Percentiles rank a stretch among this genome's conserved stretches.
These are phyloP conservation scores for Drosophila orosa DNA, from an alignment of 1,140 invertebrate species.

Conservation along the genomic window DNA sequence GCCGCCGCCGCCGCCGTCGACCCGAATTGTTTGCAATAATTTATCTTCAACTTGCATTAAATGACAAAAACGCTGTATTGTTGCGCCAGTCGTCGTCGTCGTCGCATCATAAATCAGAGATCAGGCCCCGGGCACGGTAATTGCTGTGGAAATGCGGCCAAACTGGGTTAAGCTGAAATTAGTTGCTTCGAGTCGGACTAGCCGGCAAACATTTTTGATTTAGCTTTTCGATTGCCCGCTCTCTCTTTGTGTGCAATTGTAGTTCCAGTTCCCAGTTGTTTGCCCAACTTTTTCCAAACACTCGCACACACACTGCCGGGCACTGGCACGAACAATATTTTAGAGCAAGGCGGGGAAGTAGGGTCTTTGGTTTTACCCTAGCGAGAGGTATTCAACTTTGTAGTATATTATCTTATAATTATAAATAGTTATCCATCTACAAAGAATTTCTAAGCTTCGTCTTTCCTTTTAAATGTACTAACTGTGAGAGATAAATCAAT, in stretches of 20 bases:
- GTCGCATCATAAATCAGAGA: conserved; percentile 64
- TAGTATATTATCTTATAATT: no score
- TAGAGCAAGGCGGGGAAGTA: conserved; percentile 22
- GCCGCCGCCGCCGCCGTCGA: conserved; percentile 1
- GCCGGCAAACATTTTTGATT: conserved; percentile 66
- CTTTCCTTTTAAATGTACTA: no score
- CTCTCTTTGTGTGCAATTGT: conserved; percentile 12
- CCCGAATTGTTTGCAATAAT: conserved; percentile 63
- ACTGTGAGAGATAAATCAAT: no score
- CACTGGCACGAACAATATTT: conserved; percentile 75
- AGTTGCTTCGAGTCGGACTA: conserved; percentile 66
- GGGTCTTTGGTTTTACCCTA: neutral
- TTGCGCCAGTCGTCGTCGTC: conserved; percentile 24
- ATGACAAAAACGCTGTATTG: conserved; percentile 68
- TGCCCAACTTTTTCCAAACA: conserved; percentile 49
- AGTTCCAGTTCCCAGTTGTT: conserved; percentile 38
- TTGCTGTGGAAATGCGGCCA: conserved; percentile 65
- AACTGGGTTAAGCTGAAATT: conserved; percentile 78
- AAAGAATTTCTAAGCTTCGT: neutral
- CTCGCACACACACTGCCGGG: conserved; percentile 36
- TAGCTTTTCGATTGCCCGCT: conserved; percentile 70
- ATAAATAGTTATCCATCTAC: no score
- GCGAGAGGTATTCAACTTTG: neutral
- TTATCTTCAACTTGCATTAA: conserved; percentile 74
- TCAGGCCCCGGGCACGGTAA: conserved; percentile 50